Evolutionary conservation across 2,113 vertebrate species (phyloP), one percentile per base, ranked within the genome.

Genomic region (Nothocercus julius): DNA sequence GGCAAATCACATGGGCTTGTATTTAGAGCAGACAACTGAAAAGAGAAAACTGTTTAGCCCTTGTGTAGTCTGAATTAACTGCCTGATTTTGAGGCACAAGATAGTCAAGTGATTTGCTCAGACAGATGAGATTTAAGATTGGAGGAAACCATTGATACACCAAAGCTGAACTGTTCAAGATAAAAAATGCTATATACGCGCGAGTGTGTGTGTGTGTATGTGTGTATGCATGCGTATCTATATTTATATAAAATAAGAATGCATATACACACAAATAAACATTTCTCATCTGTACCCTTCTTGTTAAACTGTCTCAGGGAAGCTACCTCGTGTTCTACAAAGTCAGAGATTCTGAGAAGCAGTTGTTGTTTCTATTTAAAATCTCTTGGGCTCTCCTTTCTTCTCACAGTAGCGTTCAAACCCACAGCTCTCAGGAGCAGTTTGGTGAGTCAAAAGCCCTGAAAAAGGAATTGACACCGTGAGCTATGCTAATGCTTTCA

Each of bases 11-110:
- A 87, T 90, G 93, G 83, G 30, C 85, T 93, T 11, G 9, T 84
- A 38, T 96, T 93, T 94, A 90, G 66, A 93, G 70, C 90, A 93
- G 77, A 79, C 53, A 45, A 93, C 88, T 69, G 67, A 93, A 90
- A 68, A 73, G 81, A 89, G 77, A 25, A 63, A 80, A 77, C 27
- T 92, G 66, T 90, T 96, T 93, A 85, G 53, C 85, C 64, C 58
- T 76, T 73, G 44, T 2, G 1, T 15, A 63, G 30, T 24, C 58
- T 73, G 90, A 95, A 96, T 94, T 82, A 81, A 38, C 82, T 89
- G 69, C 45, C 85, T 93, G 95, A 84, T 90, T 95, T 89, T 68
- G 70, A 95, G 85, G 44, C 42, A 66, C 8, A 3, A 64, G 95
- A 38, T 79, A 82, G 83, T 64, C 83, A 76, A 74, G 58, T 93